A percentile compares a stretch with the other conserved stretches of the same genome.
These are phyloP conservation scores for Anguilla japonica DNA, from an alignment of 2,113 vertebrate species.

Conservation along the genomic window DNA sequence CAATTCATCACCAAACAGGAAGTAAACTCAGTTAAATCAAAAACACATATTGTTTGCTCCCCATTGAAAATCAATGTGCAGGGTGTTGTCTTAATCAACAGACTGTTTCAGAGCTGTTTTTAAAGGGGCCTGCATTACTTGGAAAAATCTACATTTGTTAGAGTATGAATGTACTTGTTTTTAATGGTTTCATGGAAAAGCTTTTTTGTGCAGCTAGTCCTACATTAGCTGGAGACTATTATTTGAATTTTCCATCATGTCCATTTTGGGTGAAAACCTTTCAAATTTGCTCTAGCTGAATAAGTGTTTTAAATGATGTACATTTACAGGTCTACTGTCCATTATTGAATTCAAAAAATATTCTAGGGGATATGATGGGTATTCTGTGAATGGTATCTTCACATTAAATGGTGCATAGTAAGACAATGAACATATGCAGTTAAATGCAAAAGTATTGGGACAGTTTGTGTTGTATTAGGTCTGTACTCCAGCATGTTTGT, in stretches of 20 bases:
- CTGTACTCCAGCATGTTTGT: no score
- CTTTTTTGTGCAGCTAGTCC: not conserved
- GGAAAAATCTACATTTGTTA: constrained; percentile 11
- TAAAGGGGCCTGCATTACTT: not conserved
- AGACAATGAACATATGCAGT: no score
- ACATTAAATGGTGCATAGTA: no score
- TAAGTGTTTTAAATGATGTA: not conserved
- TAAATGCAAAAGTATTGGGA: no score
- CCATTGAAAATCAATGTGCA: not conserved
- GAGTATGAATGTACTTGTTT: not conserved
- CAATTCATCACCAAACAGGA: no score
- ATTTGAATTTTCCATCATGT: not conserved
- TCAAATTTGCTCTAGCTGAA: not conserved
- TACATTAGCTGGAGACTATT: not conserved
- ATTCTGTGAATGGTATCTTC: no score
- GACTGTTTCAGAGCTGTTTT: no score
- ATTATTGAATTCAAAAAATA: no score
- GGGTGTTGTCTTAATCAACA: not conserved
- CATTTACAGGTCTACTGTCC: not conserved
- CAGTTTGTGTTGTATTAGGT: no score
- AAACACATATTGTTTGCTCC: constrained; percentile 7
- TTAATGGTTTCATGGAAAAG: constrained; percentile 25
- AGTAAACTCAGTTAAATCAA: constrained; percentile 6
- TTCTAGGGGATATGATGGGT: no score
- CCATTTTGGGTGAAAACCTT: not conserved